These are phyloP conservation scores for Sinocyclocheilus anophthalmus DNA, from an alignment of 2,113 vertebrate species.

Conservation along the genomic window DNA sequence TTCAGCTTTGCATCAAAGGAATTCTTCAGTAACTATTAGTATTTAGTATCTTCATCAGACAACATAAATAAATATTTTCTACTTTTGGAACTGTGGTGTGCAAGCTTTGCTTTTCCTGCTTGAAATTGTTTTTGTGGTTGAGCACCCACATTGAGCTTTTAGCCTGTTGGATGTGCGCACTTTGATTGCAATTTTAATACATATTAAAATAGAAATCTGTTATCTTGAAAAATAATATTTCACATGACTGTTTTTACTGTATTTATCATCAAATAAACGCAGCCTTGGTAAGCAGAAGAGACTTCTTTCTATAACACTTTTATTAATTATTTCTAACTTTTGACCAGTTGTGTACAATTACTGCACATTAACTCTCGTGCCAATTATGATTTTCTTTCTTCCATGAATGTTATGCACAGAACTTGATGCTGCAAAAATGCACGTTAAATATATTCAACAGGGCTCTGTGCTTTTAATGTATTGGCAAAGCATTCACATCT, in stretches of 20 bases:
- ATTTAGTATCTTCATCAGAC: too few relatives aligned
- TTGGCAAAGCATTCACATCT: not conserved
- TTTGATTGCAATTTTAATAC: not conserved
- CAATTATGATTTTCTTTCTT: not conserved
- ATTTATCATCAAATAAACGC: not conserved
- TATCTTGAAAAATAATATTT: not conserved
- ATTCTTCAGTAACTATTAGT: too few relatives aligned
- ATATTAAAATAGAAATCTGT: not conserved
- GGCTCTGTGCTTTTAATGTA: not conserved
- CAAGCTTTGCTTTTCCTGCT: too few relatives aligned
- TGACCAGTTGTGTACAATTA: not conserved
- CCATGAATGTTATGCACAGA: not conserved
- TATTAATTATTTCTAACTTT: not conserved
- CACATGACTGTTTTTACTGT: not conserved
- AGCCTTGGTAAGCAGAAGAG: not conserved
- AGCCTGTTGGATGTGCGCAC: too few relatives aligned
- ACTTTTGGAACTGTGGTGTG: too few relatives aligned
- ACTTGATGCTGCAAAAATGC: not conserved
- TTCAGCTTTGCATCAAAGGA: not conserved
- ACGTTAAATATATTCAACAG: not conserved
- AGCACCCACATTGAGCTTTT: too few relatives aligned
- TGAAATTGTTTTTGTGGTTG: too few relatives aligned
- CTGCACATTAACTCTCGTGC: not conserved
- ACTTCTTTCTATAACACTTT: too few relatives aligned
- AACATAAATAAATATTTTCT: too few relatives aligned